These are phyloP conservation scores for Eupelmus urozonus DNA, from an alignment of 2,888 invertebrate genomes.

Conservation along the genomic window DNA sequence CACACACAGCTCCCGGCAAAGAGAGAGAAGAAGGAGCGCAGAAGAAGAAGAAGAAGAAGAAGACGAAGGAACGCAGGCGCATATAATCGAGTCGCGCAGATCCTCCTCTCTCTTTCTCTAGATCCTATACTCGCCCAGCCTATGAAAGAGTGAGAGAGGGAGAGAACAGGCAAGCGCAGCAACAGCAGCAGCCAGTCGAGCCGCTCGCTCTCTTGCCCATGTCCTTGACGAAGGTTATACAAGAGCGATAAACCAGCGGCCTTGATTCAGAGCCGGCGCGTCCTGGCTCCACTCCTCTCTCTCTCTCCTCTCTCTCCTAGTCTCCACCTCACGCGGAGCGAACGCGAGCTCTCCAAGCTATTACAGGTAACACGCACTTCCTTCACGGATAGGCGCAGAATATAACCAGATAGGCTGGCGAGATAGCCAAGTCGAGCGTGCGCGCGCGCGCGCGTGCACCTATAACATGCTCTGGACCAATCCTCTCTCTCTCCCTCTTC, in stretches of 20 bases:
- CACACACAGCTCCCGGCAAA: slow-evolving; percentile 41
- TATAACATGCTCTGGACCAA: slow-evolving; percentile 31
- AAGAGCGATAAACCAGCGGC: slow-evolving; percentile 62
- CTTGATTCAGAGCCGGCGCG: slow-evolving; percentile 54
- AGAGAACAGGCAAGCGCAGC: slow-evolving; percentile 4
- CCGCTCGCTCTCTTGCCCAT: slow-evolving; percentile 46
- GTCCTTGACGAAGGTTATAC: slow-evolving; percentile 62
- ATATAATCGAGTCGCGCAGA: slow-evolving; percentile 56
- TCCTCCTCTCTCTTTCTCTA: slow-evolving; percentile 59
- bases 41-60: slow-evolving; percentile 36
- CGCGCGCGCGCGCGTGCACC: slow-evolving; percentile 9
- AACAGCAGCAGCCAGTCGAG: slow-evolving; percentile 26
- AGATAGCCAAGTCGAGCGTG: slow-evolving; percentile 35
- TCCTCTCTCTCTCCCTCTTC: slow-evolving; percentile 4
- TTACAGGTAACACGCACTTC: slow-evolving; percentile 59
- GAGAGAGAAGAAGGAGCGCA: slow-evolving; percentile 5
- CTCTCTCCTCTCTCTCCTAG: slow-evolving; percentile 40
- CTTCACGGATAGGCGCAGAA: slow-evolving; percentile 50
- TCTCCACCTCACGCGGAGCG: slow-evolving; percentile 24
- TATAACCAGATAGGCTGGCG: slow-evolving; percentile 41
- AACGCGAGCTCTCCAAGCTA: slow-evolving; percentile 41
- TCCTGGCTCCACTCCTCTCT: slow-evolving; percentile 16
- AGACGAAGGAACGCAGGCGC: slow-evolving; percentile 52
- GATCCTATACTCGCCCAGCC: neutral
- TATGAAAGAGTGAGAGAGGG: neutral